These are phyloP conservation scores for Petrocephalus schoutedeni DNA, from an alignment of 2,797 vertebrate genomes.

Conservation along the genomic window DNA sequence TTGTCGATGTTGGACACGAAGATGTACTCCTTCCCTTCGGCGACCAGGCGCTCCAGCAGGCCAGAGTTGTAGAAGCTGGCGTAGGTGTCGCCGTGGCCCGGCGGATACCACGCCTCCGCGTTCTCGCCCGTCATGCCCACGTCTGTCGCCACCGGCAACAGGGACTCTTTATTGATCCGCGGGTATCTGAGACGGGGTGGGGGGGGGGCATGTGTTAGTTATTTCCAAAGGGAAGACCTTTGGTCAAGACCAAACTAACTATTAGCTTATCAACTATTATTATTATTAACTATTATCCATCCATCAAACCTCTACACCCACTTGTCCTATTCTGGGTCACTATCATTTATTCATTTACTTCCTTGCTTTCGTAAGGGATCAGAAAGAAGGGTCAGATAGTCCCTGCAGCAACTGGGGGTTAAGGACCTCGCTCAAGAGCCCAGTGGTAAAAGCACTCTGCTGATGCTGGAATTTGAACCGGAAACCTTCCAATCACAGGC, in stretches of 20 bases:
- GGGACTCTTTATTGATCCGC: slow-evolving; percentile 88
- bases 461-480: not conserved
- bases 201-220: not conserved
- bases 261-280: not conserved
- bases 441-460: not conserved
- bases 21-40: slow-evolving; percentile 89
- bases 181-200: slow-evolving; percentile 72
- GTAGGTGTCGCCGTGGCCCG: slow-evolving; percentile 91
- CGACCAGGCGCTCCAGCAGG: slow-evolving; percentile 78
- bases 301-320: not conserved
- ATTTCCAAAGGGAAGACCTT: not conserved
- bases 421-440: not conserved
- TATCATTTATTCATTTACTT: not conserved
- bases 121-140: slow-evolving; percentile 75
- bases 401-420: not conserved
- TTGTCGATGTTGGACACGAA: slow-evolving; percentile 99
- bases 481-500: not conserved
- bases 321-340: not conserved
- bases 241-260: not conserved
- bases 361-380: not conserved
- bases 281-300: not conserved
- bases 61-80: slow-evolving; percentile 89
- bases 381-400: not conserved
- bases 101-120: slow-evolving; percentile 88
- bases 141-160: slow-evolving; percentile 80